Evolutionary conservation across 2,797 vertebrate genomes (phyloP), one percentile per base, ranked within the genome.

Genomic region (Novumbra hubbsi): DNA sequence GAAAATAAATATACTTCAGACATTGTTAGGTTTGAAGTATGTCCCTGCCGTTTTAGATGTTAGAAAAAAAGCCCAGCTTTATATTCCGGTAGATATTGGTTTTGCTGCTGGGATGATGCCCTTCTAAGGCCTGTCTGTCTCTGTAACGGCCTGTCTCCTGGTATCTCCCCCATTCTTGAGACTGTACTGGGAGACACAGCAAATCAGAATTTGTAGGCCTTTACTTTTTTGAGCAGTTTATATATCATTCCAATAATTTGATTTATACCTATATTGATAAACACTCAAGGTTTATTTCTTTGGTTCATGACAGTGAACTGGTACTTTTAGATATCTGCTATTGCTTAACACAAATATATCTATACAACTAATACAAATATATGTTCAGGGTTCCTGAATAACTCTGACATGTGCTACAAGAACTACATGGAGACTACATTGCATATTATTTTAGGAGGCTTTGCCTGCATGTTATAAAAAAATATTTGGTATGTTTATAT

Each of bases 391-490:
- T 41, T n/a, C 66, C 66, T 48, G n/a, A 68, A 45, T 68, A 12
- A 45, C 62, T 64, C 62, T 6, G 62, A 32, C n/a, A n/a, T 64
- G 24, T 12, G 28, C 60, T 28, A 57, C 21, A 3, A 64, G 15
- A 30, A 30, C 62, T 30, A 64, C 30, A 64, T 27, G 57, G 57
- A 3, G 24, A 55, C 24, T 24, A 16, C 15, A 7, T 48, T 34
- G 4, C n/a, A 5, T 52, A 41, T 50, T 27, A 62, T 66, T 27
- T 19, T 32, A 34, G 32, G 32, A 34, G 32, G 32, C 32, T 34
- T 2, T 32, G 21, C 72, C 19, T 67, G 72, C 60, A 28, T 28
- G 11, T 28, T 74, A 66, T 73, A 32, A 52, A 66, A 66, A 9
- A 63, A 14, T 5, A 15, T 34, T 12, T 62, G 24, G 41, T 73